These are phyloP conservation scores for Carapus acus DNA, from an alignment of 2,797 vertebrate species.

Conservation along the genomic window DNA sequence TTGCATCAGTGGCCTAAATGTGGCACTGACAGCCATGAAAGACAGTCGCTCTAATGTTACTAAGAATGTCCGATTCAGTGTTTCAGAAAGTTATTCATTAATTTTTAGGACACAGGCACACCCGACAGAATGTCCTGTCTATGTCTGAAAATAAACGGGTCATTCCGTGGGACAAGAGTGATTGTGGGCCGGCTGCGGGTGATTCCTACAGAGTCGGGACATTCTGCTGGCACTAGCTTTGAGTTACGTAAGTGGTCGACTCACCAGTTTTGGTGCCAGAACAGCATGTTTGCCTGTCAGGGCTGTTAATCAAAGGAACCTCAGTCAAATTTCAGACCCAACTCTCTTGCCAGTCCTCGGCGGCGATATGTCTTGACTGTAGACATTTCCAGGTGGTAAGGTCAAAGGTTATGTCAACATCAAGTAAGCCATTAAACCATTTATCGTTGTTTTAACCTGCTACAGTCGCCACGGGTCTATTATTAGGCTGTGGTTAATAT, in stretches of 20 bases:
- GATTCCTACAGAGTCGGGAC: constrained; percentile 11
- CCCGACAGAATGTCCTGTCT: too few species aligned
- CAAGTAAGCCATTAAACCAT: constrained; percentile 41
- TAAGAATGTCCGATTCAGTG: neutral
- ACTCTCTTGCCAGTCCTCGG: neutral
- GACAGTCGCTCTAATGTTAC: constrained; percentile 10
- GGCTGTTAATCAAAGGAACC: neutral
- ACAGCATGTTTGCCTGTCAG: neutral
- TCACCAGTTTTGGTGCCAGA: constrained; percentile 8
- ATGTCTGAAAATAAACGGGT: too few species aligned
- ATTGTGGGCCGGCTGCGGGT: neutral
- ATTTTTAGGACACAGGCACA: too few species aligned
- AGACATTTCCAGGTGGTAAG: constrained; percentile 24
- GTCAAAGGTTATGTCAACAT: constrained; percentile 30
- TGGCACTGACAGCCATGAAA: constrained; percentile 15
- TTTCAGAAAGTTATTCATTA: too few species aligned
- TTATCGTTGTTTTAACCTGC: constrained; percentile 46
- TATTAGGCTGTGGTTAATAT: constrained; percentile 32
- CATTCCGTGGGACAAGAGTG: neutral
- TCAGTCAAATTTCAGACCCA: constrained; percentile 10
- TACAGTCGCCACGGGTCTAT: constrained; percentile 25
- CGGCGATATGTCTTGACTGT: constrained; percentile 23
- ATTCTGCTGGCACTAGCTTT: neutral
- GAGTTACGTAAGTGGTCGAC: constrained; percentile 14
- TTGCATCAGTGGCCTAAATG: constrained; percentile 38